Percentiles rank a stretch among this genome's conserved stretches.
Conservation (phyloP, 2,888 invertebrate species). For the Alsophila aescularia region DNA sequence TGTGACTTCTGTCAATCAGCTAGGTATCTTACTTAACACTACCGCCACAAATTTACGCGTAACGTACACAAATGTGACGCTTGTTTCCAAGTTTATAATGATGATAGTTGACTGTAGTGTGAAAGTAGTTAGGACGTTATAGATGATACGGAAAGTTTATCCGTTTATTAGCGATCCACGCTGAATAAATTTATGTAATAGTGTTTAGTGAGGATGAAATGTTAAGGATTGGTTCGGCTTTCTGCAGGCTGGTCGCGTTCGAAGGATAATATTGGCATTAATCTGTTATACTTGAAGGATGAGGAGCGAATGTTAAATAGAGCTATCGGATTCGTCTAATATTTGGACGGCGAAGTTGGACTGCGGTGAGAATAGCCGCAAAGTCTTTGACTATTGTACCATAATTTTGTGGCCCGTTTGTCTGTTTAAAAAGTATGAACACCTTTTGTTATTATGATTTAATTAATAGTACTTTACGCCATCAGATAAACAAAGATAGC, state of each 20-base stretch:
- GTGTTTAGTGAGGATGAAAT: constrained; percentile 75
- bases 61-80: constrained; percentile 42
- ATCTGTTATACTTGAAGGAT: constrained; percentile 63
- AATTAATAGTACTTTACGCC: too few relatives aligned
- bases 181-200: constrained; percentile 76
- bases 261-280: constrained; percentile 70
- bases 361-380: constrained; percentile 11
- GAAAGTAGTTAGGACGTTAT: constrained; percentile 45
- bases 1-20: constrained; percentile 72
- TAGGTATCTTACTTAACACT: constrained; percentile 58
- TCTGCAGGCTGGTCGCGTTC: constrained; percentile 64
- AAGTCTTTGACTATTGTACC: background rate
- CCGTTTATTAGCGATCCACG: constrained; percentile 71
- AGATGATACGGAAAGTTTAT: constrained; percentile 56
- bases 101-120: constrained; percentile 31
- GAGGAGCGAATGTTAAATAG: constrained; percentile 72
- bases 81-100: constrained; percentile 40
- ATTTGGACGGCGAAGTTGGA: constrained; percentile 53
- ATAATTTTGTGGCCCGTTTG: background rate
- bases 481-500: too few relatives aligned
- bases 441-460: too few relatives aligned
- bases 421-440: background rate
- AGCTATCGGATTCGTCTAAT: constrained; percentile 59
- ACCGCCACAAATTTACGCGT: constrained; percentile 45
- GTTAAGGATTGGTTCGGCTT: constrained; percentile 55